These are phyloP conservation scores for Stenichneumon culpator DNA, from an alignment of 2,888 invertebrate genomes.

Conservation along the genomic window DNA sequence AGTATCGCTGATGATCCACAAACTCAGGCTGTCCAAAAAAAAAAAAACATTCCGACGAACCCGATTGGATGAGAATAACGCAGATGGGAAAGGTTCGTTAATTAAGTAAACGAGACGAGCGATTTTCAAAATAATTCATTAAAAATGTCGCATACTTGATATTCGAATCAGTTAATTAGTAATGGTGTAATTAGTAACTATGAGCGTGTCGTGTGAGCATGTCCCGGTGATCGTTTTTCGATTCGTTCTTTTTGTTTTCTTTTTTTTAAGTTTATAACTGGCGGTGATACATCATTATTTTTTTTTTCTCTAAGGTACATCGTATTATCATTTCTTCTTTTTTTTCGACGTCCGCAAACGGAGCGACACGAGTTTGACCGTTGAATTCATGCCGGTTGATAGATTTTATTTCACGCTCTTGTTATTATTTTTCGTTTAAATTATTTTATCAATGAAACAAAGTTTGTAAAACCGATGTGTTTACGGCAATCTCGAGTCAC, in stretches of 20 bases:
- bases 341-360: conserved; percentile 17
- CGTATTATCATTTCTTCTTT: conserved; percentile 32
- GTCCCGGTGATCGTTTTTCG: conserved; percentile 76
- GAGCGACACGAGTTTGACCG: conserved; percentile 36
- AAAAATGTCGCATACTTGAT: conserved; percentile 82
- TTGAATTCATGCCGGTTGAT: conserved; percentile 27
- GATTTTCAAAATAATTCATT: conserved; percentile 84
- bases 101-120: conserved; percentile 65
- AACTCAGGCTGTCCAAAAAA: neutral
- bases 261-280: conserved; percentile 37
- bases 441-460: conserved; percentile 15
- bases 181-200: conserved; percentile 82
- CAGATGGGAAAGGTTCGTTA: neutral
- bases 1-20: neutral
- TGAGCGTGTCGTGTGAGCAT: conserved; percentile 81
- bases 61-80: neutral
- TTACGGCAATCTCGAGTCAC: conserved; percentile 13
- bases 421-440: neutral
- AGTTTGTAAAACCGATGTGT: neutral
- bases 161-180: conserved; percentile 77
- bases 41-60: neutral
- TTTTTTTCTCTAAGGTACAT: conserved; percentile 46
- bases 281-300: conserved; percentile 54
- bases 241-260: conserved; percentile 11
- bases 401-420: conserved; percentile 11